phyloP scores from a whole-genome alignment of 2,113 vertebrate species.

The Leptobrachium ailaonicum region DNA sequence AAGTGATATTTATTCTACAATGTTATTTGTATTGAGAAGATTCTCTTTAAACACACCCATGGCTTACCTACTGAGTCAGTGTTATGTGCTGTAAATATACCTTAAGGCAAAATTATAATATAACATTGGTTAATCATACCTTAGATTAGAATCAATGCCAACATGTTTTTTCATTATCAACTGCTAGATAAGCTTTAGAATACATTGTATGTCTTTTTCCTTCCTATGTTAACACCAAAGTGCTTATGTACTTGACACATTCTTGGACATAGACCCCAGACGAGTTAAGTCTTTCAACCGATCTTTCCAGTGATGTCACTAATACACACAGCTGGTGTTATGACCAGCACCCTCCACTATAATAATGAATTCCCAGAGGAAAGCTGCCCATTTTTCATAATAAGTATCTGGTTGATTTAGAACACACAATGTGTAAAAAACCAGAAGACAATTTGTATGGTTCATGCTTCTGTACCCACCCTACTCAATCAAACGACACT shows the following conservation, averaged over 20 bases:
- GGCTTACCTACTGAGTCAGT: constrained; percentile 28
- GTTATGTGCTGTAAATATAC: constrained; percentile 36
- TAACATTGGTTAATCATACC: constrained; percentile 44
- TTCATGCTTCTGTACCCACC: too few relatives aligned
- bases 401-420: too few relatives aligned
- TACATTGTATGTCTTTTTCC: constrained; percentile 51
- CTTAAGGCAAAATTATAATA: constrained; percentile 50
- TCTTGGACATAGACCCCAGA: constrained; percentile 46
- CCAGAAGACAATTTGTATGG: too few relatives aligned
- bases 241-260: constrained; percentile 42
- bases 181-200: constrained; percentile 44
- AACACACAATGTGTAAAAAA: too few relatives aligned
- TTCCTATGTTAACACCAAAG: constrained; percentile 41
- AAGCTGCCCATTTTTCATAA: too few relatives aligned
- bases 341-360: not conserved
- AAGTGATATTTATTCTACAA: constrained; percentile 47
- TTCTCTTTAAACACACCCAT: constrained; percentile 24
- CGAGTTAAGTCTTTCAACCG: constrained; percentile 39
- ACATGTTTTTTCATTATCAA: constrained; percentile 52
- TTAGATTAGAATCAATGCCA: constrained; percentile 49
- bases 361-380: not conserved
- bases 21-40: constrained; percentile 26
- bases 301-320: constrained; percentile 6
- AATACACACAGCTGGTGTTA: not conserved
- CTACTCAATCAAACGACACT: too few relatives aligned